Evolutionary conservation across 2,888 invertebrate genomes (phyloP).

Genomic region (Lobophora halterata): DNA sequence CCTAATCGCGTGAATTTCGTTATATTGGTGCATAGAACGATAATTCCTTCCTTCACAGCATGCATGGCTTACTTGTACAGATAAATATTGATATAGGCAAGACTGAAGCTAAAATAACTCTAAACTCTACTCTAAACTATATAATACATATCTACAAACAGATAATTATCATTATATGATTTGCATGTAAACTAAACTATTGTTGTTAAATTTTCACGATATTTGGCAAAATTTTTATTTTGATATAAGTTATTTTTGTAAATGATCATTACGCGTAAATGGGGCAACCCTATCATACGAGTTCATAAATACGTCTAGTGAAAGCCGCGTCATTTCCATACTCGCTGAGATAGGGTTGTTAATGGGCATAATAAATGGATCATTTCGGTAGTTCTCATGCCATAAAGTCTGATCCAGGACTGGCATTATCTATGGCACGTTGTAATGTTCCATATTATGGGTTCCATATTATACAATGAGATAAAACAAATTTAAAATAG

Average conservation of each 20-base stretch:
- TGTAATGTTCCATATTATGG: constrained; percentile 27
- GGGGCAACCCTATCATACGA: constrained; percentile 22
- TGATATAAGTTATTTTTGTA: neutral
- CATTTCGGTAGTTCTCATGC: constrained; percentile 38
- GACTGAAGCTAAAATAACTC: no score
- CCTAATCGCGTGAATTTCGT: no score
- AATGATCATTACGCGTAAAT: neutral
- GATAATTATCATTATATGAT: no score
- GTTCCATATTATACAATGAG: constrained; percentile 22
- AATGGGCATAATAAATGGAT: constrained; percentile 49
- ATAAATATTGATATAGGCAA: no score
- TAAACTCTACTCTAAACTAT: no score
- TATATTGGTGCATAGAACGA: no score
- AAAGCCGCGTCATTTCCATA: constrained; percentile 45
- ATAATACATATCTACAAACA: no score
- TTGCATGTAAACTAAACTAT: no score
- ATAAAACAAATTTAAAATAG: constrained; percentile 20
- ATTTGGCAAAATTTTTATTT: neutral
- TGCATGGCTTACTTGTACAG: no score
- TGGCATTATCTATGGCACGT: constrained; percentile 30
- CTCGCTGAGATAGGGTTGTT: constrained; percentile 42
- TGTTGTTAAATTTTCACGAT: neutral
- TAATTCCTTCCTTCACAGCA: no score
- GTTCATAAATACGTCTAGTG: constrained; percentile 41
- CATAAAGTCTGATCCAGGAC: constrained; percentile 39